Percentiles rank a stretch among this genome's conserved stretches.
Conservation (phyloP, 1,140 invertebrate species). For the Bilobella aurantiaca region DNA sequence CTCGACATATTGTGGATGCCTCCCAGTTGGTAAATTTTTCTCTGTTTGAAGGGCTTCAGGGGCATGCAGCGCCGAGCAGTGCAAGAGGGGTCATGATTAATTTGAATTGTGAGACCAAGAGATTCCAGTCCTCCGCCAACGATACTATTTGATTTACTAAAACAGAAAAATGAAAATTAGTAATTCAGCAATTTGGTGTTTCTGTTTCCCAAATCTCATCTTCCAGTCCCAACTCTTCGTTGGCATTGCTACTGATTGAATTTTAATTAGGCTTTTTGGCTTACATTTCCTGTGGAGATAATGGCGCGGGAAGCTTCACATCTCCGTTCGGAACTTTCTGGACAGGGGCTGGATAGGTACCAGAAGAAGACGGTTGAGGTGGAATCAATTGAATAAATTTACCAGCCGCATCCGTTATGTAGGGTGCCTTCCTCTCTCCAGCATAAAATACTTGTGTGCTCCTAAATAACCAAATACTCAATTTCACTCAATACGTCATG, state of each 20-base stretch:
- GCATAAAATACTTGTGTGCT: not conserved
- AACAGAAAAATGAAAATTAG: not conserved
- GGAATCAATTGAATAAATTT: not conserved
- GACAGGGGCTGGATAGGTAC: no score
- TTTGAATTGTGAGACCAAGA: not conserved
- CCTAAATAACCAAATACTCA: not conserved
- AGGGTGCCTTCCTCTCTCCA: not conserved
- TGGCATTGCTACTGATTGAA: not conserved
- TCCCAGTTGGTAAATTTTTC: conserved; percentile 7
- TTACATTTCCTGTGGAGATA: not conserved
- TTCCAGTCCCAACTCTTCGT: no score
- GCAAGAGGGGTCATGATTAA: not conserved
- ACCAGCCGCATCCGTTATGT: not conserved
- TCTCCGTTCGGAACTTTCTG: not conserved
- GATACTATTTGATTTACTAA: not conserved
- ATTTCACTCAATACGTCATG: no score
- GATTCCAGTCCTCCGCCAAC: not conserved
- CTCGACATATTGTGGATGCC: conserved; percentile 3
- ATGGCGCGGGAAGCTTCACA: no score
- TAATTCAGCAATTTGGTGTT: no score
- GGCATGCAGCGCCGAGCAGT: conserved; percentile 5
- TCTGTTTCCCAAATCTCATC: no score
- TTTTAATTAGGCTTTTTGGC: not conserved
- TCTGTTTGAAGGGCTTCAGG: not conserved
- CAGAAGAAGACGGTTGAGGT: not conserved